Evolutionary conservation across 2,797 vertebrate species (phyloP).

Genomic region (Coregonus sp.): DNA sequence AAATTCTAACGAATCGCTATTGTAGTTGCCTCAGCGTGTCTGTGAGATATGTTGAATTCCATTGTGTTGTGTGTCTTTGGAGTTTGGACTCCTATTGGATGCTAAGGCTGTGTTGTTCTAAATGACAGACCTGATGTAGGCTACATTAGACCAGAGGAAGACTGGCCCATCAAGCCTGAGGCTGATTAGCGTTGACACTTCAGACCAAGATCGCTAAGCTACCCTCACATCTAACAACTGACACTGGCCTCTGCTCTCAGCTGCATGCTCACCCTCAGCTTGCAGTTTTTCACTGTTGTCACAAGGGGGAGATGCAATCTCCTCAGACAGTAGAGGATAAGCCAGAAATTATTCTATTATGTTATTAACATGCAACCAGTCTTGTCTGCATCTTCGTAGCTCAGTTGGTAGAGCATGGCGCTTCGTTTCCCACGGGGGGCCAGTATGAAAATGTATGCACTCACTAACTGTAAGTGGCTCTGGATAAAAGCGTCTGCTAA

Average conservation of each 20-base stretch:
- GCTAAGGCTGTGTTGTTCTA: not conserved
- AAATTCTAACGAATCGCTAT: not conserved
- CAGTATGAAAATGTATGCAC: too few species aligned
- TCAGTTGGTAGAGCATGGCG: too few species aligned
- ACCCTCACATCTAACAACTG: conserved; percentile 19
- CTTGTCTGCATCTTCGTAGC: not conserved
- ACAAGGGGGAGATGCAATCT: conserved; percentile 47
- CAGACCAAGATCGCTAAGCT: conserved; percentile 33
- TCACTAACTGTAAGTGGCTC: too few species aligned
- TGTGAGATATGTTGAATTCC: conserved; percentile 27
- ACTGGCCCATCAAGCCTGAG: conserved; percentile 21
- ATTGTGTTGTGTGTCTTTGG: not conserved
- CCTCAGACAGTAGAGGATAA: not conserved
- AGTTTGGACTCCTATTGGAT: not conserved
- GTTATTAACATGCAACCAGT: not conserved
- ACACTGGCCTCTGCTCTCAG: not conserved
- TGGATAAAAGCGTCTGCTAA: too few species aligned
- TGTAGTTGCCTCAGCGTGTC: not conserved
- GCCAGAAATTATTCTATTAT: not conserved
- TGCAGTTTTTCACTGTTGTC: conserved; percentile 22
- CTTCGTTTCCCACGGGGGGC: too few species aligned
- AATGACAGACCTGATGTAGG: not conserved
- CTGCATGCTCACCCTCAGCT: not conserved
- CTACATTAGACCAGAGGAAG: not conserved
- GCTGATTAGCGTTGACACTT: conserved; percentile 26